These are phyloP conservation scores for Myotis findleyi DNA, from an alignment of 2,797 vertebrate species.

Conservation along the genomic window DNA sequence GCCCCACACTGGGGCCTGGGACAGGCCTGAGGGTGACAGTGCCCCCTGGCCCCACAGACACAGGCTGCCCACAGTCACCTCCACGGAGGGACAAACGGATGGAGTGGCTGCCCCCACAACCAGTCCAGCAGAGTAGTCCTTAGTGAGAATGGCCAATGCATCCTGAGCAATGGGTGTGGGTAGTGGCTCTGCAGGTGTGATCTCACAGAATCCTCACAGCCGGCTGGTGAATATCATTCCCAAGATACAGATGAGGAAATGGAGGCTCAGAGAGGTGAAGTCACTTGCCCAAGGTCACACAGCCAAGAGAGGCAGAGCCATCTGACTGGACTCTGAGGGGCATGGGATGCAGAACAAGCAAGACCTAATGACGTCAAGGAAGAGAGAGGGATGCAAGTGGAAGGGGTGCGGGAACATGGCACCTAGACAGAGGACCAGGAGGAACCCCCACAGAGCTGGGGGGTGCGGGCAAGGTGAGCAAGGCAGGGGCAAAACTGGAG, in stretches of 20 bases:
- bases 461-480: neutral
- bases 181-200: neutral
- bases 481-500: neutral
- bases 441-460: neutral
- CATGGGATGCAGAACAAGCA: neutral
- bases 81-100: rapidly evolving
- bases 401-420: neutral
- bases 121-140: neutral
- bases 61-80: neutral
- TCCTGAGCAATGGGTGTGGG: neutral
- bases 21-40: neutral
- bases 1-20: neutral
- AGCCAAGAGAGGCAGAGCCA: neutral
- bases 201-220: neutral
- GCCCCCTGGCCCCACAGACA: neutral
- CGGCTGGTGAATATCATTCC: neutral
- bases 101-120: neutral
- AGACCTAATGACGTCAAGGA: neutral
- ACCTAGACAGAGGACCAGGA: neutral
- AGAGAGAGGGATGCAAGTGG: neutral
- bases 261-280: constrained; percentile 46
- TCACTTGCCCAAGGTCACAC: constrained; percentile 22
- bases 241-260: neutral
- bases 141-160: neutral
- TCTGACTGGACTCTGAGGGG: neutral